Conservation (phyloP, 2,888 invertebrate species). For the Itoplectis maculator region DNA sequence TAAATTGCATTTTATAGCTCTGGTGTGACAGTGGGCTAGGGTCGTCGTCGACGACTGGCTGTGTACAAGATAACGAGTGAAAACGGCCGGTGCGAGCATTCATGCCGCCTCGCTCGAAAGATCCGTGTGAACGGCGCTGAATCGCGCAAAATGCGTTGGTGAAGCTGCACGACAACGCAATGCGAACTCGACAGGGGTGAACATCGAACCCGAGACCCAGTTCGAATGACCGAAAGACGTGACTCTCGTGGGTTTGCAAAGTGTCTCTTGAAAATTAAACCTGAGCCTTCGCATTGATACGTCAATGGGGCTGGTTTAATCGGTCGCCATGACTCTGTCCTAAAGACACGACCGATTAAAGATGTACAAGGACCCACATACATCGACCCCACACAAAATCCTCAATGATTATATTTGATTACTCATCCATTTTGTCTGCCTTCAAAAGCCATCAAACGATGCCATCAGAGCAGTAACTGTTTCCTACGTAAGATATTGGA, state of each 20-base stretch:
- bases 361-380: not conserved
- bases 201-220: constrained; percentile 11
- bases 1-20: constrained; percentile 39
- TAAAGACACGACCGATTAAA: too few species aligned
- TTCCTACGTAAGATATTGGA: not conserved
- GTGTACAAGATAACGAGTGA: constrained; percentile 23
- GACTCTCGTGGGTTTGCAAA: not conserved
- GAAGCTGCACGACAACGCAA: not conserved
- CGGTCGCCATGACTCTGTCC: too few species aligned
- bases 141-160: not conserved
- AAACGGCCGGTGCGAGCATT: not conserved
- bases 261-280: constrained; percentile 53
- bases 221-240: constrained; percentile 27
- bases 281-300: constrained; percentile 10
- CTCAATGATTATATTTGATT: not conserved
- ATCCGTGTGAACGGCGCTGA: constrained; percentile 10
- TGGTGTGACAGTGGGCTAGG: not conserved
- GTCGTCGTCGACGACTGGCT: constrained; percentile 5
- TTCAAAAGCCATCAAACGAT: too few species aligned
- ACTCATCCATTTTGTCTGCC: not conserved
- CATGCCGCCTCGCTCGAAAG: constrained; percentile 1
- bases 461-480: constrained; percentile 10
- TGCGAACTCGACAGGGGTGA: not conserved
- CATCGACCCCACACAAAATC: not conserved
- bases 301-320: constrained; percentile 3